Evolutionary conservation across 2,888 invertebrate species (phyloP).

Genomic region (Cylloceria caligata): DNA sequence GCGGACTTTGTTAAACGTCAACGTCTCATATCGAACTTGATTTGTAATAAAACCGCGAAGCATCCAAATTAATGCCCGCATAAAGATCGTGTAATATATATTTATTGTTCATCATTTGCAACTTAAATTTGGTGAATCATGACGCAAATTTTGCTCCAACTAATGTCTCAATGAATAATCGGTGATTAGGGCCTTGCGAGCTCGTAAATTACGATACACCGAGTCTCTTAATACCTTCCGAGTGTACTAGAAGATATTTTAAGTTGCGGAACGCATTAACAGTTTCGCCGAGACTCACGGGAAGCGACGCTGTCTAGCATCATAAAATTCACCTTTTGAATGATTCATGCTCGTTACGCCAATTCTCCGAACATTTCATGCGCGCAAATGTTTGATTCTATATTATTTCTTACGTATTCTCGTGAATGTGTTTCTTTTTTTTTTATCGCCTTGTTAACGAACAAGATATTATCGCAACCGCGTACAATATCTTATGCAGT

Average conservation of each 20-base stretch:
- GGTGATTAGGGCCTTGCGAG: conserved; percentile 20
- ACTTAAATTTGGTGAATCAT: background rate
- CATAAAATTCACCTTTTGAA: conserved; percentile 19
- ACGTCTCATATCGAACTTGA: too few species aligned
- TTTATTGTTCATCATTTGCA: background rate
- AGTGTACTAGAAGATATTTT: background rate
- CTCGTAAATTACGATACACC: conserved; percentile 4
- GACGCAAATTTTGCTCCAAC: conserved; percentile 18
- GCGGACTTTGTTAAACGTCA: too few species aligned
- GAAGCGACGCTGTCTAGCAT: background rate
- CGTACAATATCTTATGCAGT: conserved; percentile 63
- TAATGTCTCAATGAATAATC: conserved; percentile 28
- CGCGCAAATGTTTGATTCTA: background rate
- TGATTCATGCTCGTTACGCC: conserved; percentile 14
- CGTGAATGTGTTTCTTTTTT: background rate
- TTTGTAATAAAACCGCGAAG: too few species aligned
- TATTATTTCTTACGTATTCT: background rate
- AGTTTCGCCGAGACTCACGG: background rate
- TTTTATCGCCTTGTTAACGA: conserved; percentile 6
- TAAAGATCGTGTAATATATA: background rate
- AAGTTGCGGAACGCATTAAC: conserved; percentile 10
- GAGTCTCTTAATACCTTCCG: conserved; percentile 26
- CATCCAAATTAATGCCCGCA: background rate
- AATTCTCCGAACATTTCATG: conserved; percentile 11
- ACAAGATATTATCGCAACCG: conserved; percentile 28